Conservation (phyloP, 2,113 vertebrate genomes). For the Scophthalmus maximus region DNA sequence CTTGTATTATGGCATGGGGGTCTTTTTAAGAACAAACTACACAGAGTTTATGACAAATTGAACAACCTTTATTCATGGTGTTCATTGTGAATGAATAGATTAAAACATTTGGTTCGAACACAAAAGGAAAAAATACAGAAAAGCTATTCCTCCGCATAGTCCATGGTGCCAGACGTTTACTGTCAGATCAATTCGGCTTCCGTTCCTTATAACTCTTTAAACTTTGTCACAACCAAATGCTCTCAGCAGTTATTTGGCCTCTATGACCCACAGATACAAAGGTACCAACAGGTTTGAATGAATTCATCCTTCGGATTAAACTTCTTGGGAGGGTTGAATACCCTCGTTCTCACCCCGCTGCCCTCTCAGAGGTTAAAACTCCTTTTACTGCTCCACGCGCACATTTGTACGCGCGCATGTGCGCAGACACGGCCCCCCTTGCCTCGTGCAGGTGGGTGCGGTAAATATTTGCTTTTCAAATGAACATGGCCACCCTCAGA, state of each 20-base stretch:
- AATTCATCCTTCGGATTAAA: too few species aligned
- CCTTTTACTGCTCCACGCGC: constrained; percentile 27
- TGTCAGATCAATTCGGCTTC: too few species aligned
- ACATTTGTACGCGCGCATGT: constrained; percentile 58
- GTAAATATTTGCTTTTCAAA: constrained; percentile 84
- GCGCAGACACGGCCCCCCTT: constrained; percentile 46
- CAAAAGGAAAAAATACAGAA: too few species aligned
- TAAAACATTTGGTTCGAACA: background rate
- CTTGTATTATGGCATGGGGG: background rate
- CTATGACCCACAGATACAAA: background rate
- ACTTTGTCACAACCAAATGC: background rate
- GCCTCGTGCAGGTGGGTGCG: constrained; percentile 73
- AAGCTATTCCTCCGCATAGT: too few species aligned
- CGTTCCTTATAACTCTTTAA: too few species aligned
- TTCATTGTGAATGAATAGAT: background rate
- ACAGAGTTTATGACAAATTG: constrained; percentile 4
- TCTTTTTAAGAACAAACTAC: constrained; percentile 1
- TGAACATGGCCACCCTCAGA: constrained; percentile 76
- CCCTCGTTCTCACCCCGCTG: constrained; percentile 67
- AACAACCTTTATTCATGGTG: background rate
- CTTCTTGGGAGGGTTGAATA: constrained; percentile 48
- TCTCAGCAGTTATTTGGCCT: background rate
- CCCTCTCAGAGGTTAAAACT: constrained; percentile 58
- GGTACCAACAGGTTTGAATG: background rate
- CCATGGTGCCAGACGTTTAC: too few species aligned